phyloP scores from a whole-genome alignment of 2,888 invertebrate genomes.

The Dorcus parallelipipedus region DNA sequence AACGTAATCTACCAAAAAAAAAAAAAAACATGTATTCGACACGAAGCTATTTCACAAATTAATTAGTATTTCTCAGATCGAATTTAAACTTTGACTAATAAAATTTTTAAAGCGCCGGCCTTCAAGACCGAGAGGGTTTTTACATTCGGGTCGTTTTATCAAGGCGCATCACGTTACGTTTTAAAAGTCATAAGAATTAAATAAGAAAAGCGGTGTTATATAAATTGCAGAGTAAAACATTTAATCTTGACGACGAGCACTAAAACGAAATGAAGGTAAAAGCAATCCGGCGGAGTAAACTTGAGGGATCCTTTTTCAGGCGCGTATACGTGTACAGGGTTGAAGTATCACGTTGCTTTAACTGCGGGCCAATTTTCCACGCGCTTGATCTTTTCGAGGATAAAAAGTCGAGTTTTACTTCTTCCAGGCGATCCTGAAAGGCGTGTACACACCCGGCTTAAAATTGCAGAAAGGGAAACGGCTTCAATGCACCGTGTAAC shows the following conservation, averaged over 20 bases:
- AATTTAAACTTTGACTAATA: too few species aligned
- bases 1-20: too few species aligned
- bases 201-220: too few species aligned
- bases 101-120: too few species aligned
- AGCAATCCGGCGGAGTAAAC: constrained; percentile 28
- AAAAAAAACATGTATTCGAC: too few species aligned
- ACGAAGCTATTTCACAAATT: not conserved
- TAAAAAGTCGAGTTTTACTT: constrained; percentile 26
- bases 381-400: constrained; percentile 37
- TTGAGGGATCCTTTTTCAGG: constrained; percentile 23
- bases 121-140: too few species aligned
- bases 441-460: constrained; percentile 8
- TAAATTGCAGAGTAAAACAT: too few species aligned
- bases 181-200: not conserved
- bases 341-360: constrained; percentile 34
- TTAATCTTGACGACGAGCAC: not conserved
- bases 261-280: constrained; percentile 20
- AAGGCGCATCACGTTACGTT: not conserved
- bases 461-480: too few species aligned
- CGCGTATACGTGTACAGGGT: constrained; percentile 30
- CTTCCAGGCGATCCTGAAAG: not conserved
- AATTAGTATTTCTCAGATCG: too few species aligned
- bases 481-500: too few species aligned
- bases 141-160: too few species aligned
- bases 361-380: constrained; percentile 40